Base-by-base conservation (phyloP, 2,113 vertebrate genomes). In the Hemiprocne comata region DNA sequence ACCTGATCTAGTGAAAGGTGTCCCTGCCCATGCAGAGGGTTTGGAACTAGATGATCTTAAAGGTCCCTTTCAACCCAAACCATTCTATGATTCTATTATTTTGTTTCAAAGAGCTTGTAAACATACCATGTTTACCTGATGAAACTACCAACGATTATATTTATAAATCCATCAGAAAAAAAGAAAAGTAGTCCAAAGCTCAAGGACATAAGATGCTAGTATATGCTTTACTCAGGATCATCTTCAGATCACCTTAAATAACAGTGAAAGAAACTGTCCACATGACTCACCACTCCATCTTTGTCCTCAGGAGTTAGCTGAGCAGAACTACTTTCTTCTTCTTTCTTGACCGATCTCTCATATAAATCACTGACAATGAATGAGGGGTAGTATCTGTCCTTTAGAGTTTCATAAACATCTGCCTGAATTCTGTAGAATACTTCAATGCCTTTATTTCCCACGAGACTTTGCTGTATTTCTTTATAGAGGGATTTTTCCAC, bases 391-490 rank as follows among this genome's bases (percentile, higher is more conserved):
- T 99, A 99, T 28, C 99, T 98, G 85, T 99, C 99, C 95, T 99
- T 99, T 73, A 99, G 98, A 11, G 98, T 99, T 97, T 99, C 99
- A 1, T 97, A 99, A 96, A 99, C 98, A 93, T 98, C 98, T 89
- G 97, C 97, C 84, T 99, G 99, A 85, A 99, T 98, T 95, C 98
- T 98, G 94, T 97, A 98, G 97, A 99, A 99, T 42, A 99, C 99
- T 40, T 99, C 98, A 15, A 98, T 99, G 58, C 99, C 99, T 98
- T 99, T 99, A 98, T 99, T 99, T 42, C 99, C 99, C 85, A 99
- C 99, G 21, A 99, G 98, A 84, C 99, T 99, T 92, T 99, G 99
- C 84, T 99, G 99, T 95, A 99, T 99, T 98, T 99, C 99, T 97
- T 99, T 99, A 80, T 99, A 99, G 54, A 99, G 98, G 73, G 98